Base-by-base conservation (phyloP, 2,888 invertebrate species). In the Nasonovia ribisnigri region DNA sequence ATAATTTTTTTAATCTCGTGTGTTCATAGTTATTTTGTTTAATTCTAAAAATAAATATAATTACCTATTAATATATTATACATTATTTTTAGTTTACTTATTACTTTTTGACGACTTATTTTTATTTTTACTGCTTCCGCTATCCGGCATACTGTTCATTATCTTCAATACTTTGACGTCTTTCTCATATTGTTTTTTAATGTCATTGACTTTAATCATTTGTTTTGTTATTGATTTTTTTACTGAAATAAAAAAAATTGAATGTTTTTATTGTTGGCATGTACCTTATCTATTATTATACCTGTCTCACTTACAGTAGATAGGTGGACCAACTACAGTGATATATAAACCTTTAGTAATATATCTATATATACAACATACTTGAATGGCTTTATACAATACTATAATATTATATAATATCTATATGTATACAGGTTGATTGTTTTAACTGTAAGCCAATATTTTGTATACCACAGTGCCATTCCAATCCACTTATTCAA, bases 201-300 rank as follows among this genome's bases (percentile, higher is more conserved):
- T 51, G 0, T 11, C 1, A 0, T 42, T 51, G 0, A 42, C 77
- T 90, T 36, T 51, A 3, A 0, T 0, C 13, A 11, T 1, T 6
- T 48, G 24, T 24, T 8, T n/a, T n/a, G 4, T 20, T 77, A 77
- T 8, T 77, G 1, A 2, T 8, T 77, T 2, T 0, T 77, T 1
- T 77, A 77, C 77, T 77, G 36, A 77, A 77, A 77, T 77, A 77
- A 77, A 36, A 36, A 6, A 1, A 36, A 77, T 36, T 8, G 36
- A 36, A 77, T 77, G 2, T 77, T 77, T 36, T 1, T 20, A 36
- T 77, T 77, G 36, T 77, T 77, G 36, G 36, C 16, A 77, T 36
- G 10, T 0, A 20, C 20, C 36, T 77, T 77, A 36, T 77, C 0
- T 36, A 20, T 36, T 77, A 36, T 77, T 77, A 77, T 77, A 36